Evolutionary conservation across 2,797 vertebrate species (phyloP), one percentile per base, ranked within the genome.

Genomic region (Champsocephalus gunnari): DNA sequence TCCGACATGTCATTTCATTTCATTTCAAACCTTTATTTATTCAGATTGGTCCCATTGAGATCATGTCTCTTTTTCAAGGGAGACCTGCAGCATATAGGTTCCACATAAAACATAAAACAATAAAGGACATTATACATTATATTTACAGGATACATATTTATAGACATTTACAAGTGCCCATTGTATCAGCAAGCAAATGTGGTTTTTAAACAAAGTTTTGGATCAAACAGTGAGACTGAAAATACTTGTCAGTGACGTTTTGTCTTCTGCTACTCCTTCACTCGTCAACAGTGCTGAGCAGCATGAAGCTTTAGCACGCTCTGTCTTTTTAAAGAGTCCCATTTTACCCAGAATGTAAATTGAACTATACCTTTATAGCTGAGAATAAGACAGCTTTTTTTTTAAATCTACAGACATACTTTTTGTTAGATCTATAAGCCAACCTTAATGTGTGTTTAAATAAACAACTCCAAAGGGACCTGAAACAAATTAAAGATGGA

Each of bases 401-500:
- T 50, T 56, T 51, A 28, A 28, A 44, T 61, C 60, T 38, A n/a
- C 41, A 17, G 44, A 48, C 17, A 17, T 48, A 19, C 4, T 38
- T 8, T 51, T 60, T 69, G 12, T 50, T 10, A 69, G 55, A 57
- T 62, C 21, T 24, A 44, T 44, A 34, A 24, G 53, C 12, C 67
- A 64, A 58, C 45, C 54, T 49, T 12, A 44, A 9, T 50, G 47
- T 54, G 13, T 24, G 44, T 50, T 17, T 21, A 47, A 57, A 61
- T 14, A n/a, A 48, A 54, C 34, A 34, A 6, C 3, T 47, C 9
- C n/a, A 11, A 19, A 32, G 19, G 5, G 19, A 55, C 10, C 58
- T 65, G 63, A 56, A 61, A 53, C 60, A 65, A 68, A 60, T n/a
- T 48, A 16, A 69, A 65, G 28, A 65, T 72, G 44, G 34, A 72